These are phyloP conservation scores for Druon quercuslanigerum DNA, from an alignment of 1,140 invertebrate genomes.

Conservation along the genomic window DNA sequence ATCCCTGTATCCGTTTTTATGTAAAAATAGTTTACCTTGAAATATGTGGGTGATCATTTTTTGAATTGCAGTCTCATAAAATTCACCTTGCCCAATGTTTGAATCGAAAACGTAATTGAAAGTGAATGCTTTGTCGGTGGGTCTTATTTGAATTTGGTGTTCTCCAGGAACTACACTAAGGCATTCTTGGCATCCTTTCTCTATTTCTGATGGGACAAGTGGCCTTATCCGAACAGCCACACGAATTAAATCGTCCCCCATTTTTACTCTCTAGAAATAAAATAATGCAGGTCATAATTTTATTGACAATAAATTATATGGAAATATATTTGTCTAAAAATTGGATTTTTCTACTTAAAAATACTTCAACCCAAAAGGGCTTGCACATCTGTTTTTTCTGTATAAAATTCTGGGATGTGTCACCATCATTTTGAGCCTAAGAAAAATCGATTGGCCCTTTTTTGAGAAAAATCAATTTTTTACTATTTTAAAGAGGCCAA, in stretches of 20 bases:
- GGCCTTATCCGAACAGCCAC: conserved; percentile 90
- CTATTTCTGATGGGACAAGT: conserved; percentile 82
- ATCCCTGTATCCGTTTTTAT: not conserved
- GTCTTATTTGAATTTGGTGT: conserved; percentile 84
- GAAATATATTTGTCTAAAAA: not conserved
- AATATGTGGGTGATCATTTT: conserved; percentile 87
- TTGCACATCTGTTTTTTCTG: too few relatives aligned
- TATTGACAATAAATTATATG: not conserved
- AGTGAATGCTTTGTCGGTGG: conserved; percentile 86
- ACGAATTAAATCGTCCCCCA: conserved; percentile 76
- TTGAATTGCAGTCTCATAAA: conserved; percentile 87
- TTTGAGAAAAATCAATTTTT: too few relatives aligned
- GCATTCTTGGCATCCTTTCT: conserved; percentile 81
- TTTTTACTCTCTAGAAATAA: conserved; percentile 47
- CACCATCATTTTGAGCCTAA: too few relatives aligned
- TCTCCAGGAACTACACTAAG: conserved; percentile 78
- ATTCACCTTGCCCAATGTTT: conserved; percentile 81
- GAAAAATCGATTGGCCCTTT: too few relatives aligned
- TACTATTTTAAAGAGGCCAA: too few relatives aligned
- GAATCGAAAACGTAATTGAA: conserved; percentile 91
- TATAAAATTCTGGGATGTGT: too few relatives aligned
- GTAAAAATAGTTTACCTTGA: conserved; percentile 78
- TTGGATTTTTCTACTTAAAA: too few relatives aligned
- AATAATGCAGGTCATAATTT: not conserved
- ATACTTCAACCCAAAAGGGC: too few relatives aligned